Conservation (phyloP, 2,113 vertebrate species). For the Xenus cinereus region DNA sequence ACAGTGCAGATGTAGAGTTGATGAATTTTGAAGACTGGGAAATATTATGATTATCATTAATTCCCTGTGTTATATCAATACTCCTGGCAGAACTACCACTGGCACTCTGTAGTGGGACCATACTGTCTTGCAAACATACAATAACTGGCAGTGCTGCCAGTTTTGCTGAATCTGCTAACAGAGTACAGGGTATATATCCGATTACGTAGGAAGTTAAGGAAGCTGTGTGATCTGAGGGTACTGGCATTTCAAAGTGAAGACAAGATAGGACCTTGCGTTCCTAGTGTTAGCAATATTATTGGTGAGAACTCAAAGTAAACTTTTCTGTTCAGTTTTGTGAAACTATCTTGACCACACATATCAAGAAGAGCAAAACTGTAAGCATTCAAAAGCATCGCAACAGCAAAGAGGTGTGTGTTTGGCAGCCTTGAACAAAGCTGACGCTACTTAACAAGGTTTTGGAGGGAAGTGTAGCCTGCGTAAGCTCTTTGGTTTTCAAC, state of each 20-base stretch:
- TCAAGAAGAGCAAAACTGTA: neutral
- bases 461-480: neutral
- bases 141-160: neutral
- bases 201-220: neutral
- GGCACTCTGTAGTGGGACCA: neutral
- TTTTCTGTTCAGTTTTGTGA: neutral
- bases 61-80: neutral
- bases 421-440: neutral
- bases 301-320: neutral
- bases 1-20: neutral
- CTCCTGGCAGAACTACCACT: neutral
- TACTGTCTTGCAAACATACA: neutral
- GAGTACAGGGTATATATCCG: accelerated
- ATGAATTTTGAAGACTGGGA: neutral
- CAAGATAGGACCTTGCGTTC: neutral
- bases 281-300: accelerated
- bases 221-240: neutral
- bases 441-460: neutral
- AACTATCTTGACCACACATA: neutral
- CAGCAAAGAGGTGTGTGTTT: neutral
- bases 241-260: neutral
- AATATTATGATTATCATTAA: neutral
- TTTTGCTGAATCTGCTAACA: neutral
- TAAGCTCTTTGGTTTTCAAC: neutral
- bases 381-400: neutral